Base-by-base conservation (phyloP, 2,113 vertebrate species). In the Cricetomys ansorgei region DNA sequence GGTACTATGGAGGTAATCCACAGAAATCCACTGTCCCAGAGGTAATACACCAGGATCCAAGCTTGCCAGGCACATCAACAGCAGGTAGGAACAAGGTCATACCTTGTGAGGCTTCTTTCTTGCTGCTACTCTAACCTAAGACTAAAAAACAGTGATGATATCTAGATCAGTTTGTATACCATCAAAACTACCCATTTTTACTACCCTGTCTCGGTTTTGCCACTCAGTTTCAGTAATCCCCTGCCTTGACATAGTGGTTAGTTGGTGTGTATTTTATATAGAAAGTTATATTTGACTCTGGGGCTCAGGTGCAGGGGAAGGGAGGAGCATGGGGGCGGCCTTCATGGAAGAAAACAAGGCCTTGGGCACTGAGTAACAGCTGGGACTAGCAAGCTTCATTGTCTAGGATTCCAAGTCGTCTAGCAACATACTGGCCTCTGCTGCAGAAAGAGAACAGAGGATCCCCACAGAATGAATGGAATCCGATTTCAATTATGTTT, bases 401-500 rank as follows among this genome's bases (percentile, higher is more conserved):
- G 89, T 87, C 79, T 92, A 95, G 92, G 69, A 94, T 96, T 96
- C 64, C 79, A 97, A 96, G 91, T 96, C 17, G 12, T 96, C 92
- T 89, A 92, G 91, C 88, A 93, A 95, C 94, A 97, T 95, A 84
- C 87, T 37, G 81, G 87, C 79, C 75, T 95, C 75, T 93, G 87
- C 89, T 64, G 31, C 83, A 65, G 73, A 85, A 50, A 96, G 45
- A 97, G 89, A 95, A 97, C 92, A 96, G 86, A 83, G 88, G 65
- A 97, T 90, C 67, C 88, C 89, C 62, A 50, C 83, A 96, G 91
- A 97, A 97, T 96, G 95, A 97, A 92, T 84, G 79, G 89, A 97
- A 95, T 97, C 89, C 89, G 87, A 97, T 96, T 97, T 97, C 94
- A 96, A 96, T 96, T 97, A 97, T 53, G 7, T 92, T 94, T 80